phyloP scores from a whole-genome alignment of 2,888 invertebrate genomes.

The Therioaphis trifolii region DNA sequence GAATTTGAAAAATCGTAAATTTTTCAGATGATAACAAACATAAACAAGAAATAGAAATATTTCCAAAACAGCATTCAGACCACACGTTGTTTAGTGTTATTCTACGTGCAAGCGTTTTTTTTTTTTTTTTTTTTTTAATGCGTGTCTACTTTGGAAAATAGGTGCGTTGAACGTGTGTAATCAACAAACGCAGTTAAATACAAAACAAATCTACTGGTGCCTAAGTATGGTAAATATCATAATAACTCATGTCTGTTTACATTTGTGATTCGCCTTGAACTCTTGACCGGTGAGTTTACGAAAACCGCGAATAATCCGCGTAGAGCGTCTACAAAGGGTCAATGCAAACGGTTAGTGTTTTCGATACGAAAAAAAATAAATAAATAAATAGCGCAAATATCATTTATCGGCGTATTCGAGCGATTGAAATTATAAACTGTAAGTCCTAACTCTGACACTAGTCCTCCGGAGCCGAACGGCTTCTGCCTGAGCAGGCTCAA shows the following conservation, averaged over 20 bases:
- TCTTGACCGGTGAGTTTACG: neutral
- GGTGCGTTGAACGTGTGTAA: neutral
- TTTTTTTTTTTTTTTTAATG: no score
- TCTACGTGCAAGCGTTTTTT: neutral
- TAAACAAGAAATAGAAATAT: neutral
- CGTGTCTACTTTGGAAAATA: neutral
- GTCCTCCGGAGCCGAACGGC: conserved; percentile 70
- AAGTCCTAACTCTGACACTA: conserved; percentile 71
- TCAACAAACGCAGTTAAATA: neutral
- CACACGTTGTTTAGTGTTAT: conserved; percentile 22
- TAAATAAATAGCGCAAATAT: no score
- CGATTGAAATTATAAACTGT: no score
- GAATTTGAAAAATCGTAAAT: no score
- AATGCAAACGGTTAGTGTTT: neutral
- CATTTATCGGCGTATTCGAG: no score
- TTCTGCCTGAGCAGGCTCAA: conserved; percentile 70
- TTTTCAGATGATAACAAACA: no score
- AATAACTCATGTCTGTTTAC: conserved; percentile 46
- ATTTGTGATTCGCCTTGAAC: conserved; percentile 48
- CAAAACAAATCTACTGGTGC: conserved; percentile 4
- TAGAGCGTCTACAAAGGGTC: neutral
- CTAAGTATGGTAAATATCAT: neutral
- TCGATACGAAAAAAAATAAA: neutral
- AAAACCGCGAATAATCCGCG: conserved; percentile 13
- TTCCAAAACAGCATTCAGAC: neutral